Base-by-base conservation (phyloP, 2,888 invertebrate species). In the Orgyia antiqua region DNA sequence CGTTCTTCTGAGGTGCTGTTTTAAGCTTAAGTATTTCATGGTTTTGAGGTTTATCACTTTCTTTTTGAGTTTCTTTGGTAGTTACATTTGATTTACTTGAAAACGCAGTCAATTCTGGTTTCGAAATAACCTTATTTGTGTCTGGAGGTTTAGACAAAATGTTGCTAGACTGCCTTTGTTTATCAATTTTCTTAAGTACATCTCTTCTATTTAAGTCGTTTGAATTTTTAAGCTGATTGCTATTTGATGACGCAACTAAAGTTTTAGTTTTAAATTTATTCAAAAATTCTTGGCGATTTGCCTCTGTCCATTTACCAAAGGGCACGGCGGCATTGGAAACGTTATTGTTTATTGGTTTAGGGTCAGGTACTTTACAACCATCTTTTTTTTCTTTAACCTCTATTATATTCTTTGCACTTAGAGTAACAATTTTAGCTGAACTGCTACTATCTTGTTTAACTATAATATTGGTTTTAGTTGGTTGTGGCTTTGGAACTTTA, bases 231-330 rank as follows among this genome's bases (percentile, higher is more conserved):
- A 84, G 59, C 50, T 82, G 80, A 45, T 82, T 83, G 3, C 75
- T 65, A 39, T 69, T 76, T 9, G 72, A 62, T 39, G 52, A 63
- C 32, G 45, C 64, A 11, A 62, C 56, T 21, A 75, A 68, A 6
- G 65, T 54, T 51, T 77, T 84, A 3, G 66, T 52, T 55, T 80
- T 83, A 30, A 84, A 74, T 66, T 80, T 80, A 42, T 74, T 73
- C 10, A 86, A 54, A 53, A 83, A 86, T 23, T 76, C 80, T 57
- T 83, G 80, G 31, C 82, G 75, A 43, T 86, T 76, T 4, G 68
- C 83, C 39, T 77, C 79, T 19, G 86, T 86, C 86, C 86, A 86
- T 56, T 80, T 72, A 4, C 86, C 86, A 52, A 86, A 86, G 17
- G 86, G 86, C 20, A 86, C 86, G 18, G 75, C 68, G 13, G 63